A percentile compares a stretch with the other conserved stretches of the same genome.
Conservation (phyloP, 2,888 invertebrate genomes). For the Iphiclides podalirius region DNA sequence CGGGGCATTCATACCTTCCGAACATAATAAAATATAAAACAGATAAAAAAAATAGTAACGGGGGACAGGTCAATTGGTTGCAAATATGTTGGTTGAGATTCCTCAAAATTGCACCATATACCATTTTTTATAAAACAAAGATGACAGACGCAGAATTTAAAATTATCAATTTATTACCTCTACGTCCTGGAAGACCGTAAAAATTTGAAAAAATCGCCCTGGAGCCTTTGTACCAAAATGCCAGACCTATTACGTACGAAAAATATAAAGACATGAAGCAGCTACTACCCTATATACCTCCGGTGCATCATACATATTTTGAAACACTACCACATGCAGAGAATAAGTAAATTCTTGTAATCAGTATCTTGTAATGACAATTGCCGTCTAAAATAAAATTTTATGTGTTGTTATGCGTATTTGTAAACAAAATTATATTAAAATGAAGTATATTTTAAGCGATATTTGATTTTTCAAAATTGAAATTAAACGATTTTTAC, state of each 20-base stretch:
- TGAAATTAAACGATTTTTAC: no score
- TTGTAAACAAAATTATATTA: no score
- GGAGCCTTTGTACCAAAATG: not conserved
- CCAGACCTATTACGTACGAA: not conserved
- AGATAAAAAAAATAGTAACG: slow-evolving; percentile 5
- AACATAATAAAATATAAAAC: slow-evolving; percentile 7
- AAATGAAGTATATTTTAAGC: no score
- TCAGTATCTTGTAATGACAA: no score
- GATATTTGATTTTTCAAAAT: no score
- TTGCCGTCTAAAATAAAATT: no score
- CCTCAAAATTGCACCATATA: slow-evolving; percentile 9
- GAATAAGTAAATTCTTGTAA: no score
- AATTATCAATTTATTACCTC: not conserved
- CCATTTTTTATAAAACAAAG: not conserved
- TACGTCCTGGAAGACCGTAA: not conserved
- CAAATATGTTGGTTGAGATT: slow-evolving; percentile 12
- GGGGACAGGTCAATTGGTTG: slow-evolving; percentile 3
- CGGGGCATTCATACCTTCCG: not conserved
- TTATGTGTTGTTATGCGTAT: no score
- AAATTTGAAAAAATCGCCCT: not conserved
- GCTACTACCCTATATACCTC: no score
- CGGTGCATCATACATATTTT: no score
- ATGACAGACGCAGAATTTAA: not conserved
- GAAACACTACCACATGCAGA: no score
- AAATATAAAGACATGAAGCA: no score